phyloP scores from a whole-genome alignment of 2,888 invertebrate genomes.

The Dorcus parallelipipedus region DNA sequence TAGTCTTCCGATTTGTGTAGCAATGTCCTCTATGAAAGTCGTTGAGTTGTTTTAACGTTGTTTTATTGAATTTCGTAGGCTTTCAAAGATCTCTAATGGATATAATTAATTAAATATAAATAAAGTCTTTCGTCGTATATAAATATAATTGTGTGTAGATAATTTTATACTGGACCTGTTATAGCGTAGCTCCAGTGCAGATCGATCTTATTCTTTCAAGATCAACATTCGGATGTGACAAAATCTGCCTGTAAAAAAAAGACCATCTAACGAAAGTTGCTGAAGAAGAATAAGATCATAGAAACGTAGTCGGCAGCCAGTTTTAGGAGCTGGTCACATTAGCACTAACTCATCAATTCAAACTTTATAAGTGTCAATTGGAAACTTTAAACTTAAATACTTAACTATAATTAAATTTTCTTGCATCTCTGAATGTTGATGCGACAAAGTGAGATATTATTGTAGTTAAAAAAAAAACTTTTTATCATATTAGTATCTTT shows the following conservation, averaged over 20 bases:
- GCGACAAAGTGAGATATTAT: conserved; percentile 58
- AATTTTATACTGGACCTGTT: conserved; percentile 47
- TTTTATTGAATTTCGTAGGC: conserved; percentile 27
- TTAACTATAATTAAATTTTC: conserved; percentile 21
- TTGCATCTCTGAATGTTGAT: conserved; percentile 49
- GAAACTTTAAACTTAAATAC: conserved; percentile 23
- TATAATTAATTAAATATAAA: conserved; percentile 30
- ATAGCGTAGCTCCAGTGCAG: conserved; percentile 33
- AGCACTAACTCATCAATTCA: conserved; percentile 26
- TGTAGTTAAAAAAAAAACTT: conserved; percentile 49
- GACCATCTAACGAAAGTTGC: not conserved
- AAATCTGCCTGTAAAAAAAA: not conserved
- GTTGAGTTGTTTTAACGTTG: conserved; percentile 1
- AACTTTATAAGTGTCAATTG: conserved; percentile 39
- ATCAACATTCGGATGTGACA: too few species aligned
- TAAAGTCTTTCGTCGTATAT: conserved; percentile 45
- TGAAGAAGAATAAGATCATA: conserved; percentile 16
- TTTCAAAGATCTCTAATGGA: conserved; percentile 47
- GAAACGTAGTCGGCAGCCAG: conserved; percentile 3
- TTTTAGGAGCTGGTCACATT: conserved; percentile 5
- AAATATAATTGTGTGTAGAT: conserved; percentile 42
- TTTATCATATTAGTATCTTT: conserved; percentile 40
- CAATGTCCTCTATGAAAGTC: conserved; percentile 12
- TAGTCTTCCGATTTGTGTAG: conserved; percentile 19
- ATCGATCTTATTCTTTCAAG: conserved; percentile 31